Base-by-base conservation (phyloP, 2,113 vertebrate genomes). In the Atrichornis clamosus region DNA sequence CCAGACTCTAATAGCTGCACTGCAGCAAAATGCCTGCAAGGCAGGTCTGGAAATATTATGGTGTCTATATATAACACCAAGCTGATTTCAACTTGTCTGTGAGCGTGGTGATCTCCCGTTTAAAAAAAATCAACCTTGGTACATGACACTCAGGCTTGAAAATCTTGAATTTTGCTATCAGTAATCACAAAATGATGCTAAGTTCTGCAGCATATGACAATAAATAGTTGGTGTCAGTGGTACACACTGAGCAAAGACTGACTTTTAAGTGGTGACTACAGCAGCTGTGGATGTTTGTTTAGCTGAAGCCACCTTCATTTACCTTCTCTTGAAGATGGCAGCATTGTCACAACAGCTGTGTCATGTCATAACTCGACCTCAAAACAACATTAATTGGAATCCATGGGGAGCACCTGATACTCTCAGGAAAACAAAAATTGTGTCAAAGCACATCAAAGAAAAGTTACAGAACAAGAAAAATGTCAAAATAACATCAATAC, bases 361-460 rank as follows among this genome's bases (percentile, higher is more conserved):
- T 77, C 74, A 49, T 67, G 55, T 82, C 73, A 72, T 87, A 84
- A 59, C 39, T 56, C 79, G 84, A 5, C 46, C 42, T 55, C 56
- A 46, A 80, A 95, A 67, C 70, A 91, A 53, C 44, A 67, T 37
- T 90, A 89, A 87, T 87, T 90, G 28, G 81, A 90, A 92, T 87
- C 73, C 47, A 73, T 28, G 8, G 37, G 63, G 44, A 96, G 18
- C 10, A 52, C 47, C 59, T 53, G 58, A 87, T 75, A 77, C 67
- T 85, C 96, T 56, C 52, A 87, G 41, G 56, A 87, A 87, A 93
- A 89, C 37, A 93, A 84, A 73, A 75, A 80, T 62, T 55, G 18
- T 67, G 59, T 65, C 80, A 93, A 76, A 92, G 59, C 15, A 44
- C 15, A 72, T 93, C 35, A 93, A 87, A 89, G 53, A 69, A 87